These are phyloP conservation scores for Drosophila aff. DNA, from an alignment of 1,140 invertebrate species.

Conservation along the genomic window DNA sequence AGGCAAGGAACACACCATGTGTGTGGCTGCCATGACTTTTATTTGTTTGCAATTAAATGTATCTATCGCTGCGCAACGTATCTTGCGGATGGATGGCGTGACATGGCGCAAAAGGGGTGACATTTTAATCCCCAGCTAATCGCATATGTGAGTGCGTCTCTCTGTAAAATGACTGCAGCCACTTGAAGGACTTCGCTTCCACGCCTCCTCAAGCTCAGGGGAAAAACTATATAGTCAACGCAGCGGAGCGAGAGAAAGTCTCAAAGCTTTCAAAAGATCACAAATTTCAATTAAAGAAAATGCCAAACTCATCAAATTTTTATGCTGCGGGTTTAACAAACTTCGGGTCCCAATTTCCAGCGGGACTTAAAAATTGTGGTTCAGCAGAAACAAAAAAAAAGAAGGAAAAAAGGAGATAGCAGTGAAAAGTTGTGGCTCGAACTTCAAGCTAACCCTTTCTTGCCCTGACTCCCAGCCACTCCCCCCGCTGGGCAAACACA, in stretches of 20 bases:
- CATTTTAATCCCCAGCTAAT: constrained; percentile 85
- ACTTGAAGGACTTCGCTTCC: constrained; percentile 49
- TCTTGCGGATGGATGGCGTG: constrained; percentile 56
- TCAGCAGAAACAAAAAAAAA: constrained; percentile 21
- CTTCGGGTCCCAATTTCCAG: constrained; percentile 55
- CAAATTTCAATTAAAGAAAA: constrained; percentile 84
- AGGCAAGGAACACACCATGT: constrained; percentile 19
- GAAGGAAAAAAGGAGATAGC: background rate
- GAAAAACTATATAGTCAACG: constrained; percentile 32
- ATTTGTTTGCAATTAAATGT: constrained; percentile 84
- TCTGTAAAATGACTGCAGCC: constrained; percentile 73
- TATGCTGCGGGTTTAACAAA: constrained; percentile 77
- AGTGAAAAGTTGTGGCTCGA: constrained; percentile 49
- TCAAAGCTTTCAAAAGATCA: constrained; percentile 84
- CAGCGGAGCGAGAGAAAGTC: constrained; percentile 42
- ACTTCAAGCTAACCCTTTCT: constrained; percentile 65
- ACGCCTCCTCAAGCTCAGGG: background rate
- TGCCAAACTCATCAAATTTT: constrained; percentile 84
- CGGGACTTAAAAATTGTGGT: constrained; percentile 69
- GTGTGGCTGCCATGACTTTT: constrained; percentile 79
- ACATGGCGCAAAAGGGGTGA: constrained; percentile 76
- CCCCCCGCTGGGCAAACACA: constrained; percentile 58
- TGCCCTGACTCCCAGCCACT: constrained; percentile 25
- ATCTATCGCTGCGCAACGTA: constrained; percentile 59
- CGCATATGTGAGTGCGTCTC: constrained; percentile 73